These are phyloP conservation scores for Mactromeris polynyma DNA, from an alignment of 2,888 invertebrate species.

Conservation along the genomic window DNA sequence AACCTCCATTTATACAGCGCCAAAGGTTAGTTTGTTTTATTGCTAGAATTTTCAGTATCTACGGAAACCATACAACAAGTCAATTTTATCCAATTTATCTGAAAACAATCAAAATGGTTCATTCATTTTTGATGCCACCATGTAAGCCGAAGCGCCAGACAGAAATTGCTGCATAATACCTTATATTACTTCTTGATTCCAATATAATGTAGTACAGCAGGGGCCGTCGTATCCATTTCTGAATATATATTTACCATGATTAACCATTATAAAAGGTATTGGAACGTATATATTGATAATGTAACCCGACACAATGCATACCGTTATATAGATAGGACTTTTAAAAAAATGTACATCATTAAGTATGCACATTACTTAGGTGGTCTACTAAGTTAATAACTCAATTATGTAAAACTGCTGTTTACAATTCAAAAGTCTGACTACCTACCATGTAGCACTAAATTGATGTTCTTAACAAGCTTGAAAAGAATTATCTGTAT, in stretches of 20 bases:
- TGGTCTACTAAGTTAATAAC: not conserved
- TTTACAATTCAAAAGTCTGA: not conserved
- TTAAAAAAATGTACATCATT: not conserved
- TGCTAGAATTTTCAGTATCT: not conserved
- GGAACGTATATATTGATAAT: not conserved
- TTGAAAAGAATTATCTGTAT: not conserved
- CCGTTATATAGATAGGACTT: not conserved
- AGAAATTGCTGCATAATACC: not conserved
- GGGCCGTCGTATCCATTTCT: constrained; percentile 10
- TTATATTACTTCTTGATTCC: constrained; percentile 11
- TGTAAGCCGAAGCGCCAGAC: not conserved
- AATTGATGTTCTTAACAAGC: constrained; percentile 16
- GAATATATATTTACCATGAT: not conserved
- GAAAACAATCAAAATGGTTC: constrained; percentile 2
- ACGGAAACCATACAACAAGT: constrained; percentile 2
- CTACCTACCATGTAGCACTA: not conserved
- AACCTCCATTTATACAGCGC: too few species aligned
- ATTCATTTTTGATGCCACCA: constrained; percentile 14
- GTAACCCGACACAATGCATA: not conserved
- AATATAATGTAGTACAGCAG: constrained; percentile 8
- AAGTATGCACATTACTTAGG: not conserved
- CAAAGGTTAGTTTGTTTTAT: not conserved
- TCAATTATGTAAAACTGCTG: constrained; percentile 12
- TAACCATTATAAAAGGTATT: constrained; percentile 5
- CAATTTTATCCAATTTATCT: not conserved